Percentiles rank a stretch among this genome's conserved stretches.
phyloP scores from a whole-genome alignment of 2,888 invertebrate species.

The Altica lythri region DNA sequence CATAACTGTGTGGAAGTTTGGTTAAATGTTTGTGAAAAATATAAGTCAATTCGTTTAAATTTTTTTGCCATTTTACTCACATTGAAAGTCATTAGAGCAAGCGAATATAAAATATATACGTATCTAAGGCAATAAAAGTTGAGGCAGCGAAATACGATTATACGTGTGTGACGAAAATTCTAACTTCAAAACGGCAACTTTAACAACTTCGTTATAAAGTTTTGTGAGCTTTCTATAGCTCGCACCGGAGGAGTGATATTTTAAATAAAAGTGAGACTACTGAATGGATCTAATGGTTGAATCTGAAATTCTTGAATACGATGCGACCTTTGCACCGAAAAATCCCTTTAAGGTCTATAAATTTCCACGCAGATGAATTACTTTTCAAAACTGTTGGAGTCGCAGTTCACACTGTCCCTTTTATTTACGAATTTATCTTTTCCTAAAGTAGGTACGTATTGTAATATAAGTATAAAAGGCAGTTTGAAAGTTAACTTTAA shows the following conservation, averaged over 20 bases:
- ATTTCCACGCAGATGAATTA: neutral
- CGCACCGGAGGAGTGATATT: constrained; percentile 18
- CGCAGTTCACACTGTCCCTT: no score
- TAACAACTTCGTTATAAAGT: constrained; percentile 38
- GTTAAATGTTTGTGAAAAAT: no score
- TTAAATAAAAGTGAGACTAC: constrained; percentile 21
- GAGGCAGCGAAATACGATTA: constrained; percentile 29
- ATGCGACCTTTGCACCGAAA: constrained; percentile 1
- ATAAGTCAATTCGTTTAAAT: constrained; percentile 7
- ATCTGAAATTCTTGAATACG: constrained; percentile 5
- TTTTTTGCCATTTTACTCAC: constrained; percentile 14
- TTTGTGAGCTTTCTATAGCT: constrained; percentile 24
- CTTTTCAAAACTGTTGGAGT: constrained; percentile 1
- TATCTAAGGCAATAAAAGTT: constrained; percentile 29
- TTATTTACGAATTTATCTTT: no score
- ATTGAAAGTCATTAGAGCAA: constrained; percentile 20
- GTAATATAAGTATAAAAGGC: no score
- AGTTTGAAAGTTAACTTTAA: no score
- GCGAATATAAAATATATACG: constrained; percentile 22
- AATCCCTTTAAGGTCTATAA: constrained; percentile 12
- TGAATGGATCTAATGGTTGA: constrained; percentile 13
- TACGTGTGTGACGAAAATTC: constrained; percentile 29
- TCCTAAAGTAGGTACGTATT: no score
- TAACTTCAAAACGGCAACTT: constrained; percentile 37
- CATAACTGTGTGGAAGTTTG: no score